These are phyloP conservation scores for Saturnia pavonia DNA, from an alignment of 2,888 invertebrate genomes.

Conservation along the genomic window DNA sequence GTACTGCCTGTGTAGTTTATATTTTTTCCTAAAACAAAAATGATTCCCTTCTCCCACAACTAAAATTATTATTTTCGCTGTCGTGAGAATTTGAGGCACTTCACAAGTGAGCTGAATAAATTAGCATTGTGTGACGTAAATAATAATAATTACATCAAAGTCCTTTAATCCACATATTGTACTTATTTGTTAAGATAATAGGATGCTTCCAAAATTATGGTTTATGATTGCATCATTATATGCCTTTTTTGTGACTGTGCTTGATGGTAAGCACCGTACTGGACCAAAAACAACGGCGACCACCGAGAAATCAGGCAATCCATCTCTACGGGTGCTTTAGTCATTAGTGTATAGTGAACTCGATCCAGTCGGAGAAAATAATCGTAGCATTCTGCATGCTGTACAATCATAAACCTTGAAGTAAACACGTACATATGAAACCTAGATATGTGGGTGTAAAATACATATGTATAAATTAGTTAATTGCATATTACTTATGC, in stretches of 20 bases:
- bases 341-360: too few species aligned
- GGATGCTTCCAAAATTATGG: neutral
- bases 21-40: too few species aligned
- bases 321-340: too few species aligned
- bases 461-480: neutral
- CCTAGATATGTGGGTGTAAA: neutral
- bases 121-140: slow-evolving; percentile 12
- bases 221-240: neutral
- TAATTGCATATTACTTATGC: neutral
- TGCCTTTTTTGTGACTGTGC: neutral
- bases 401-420: neutral
- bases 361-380: too few species aligned
- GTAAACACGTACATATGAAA: neutral
- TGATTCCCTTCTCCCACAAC: neutral
- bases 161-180: too few species aligned
- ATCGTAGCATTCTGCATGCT: too few species aligned
- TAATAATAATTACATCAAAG: slow-evolving; percentile 14
- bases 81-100: neutral
- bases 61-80: too few species aligned
- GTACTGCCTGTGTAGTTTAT: too few species aligned
- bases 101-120: neutral
- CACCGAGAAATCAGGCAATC: too few species aligned
- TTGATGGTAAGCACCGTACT: too few species aligned
- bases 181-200: neutral
- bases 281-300: too few species aligned